Base-by-base conservation (phyloP, 1,140 invertebrate genomes). In the Sinonovacula constricta region DNA sequence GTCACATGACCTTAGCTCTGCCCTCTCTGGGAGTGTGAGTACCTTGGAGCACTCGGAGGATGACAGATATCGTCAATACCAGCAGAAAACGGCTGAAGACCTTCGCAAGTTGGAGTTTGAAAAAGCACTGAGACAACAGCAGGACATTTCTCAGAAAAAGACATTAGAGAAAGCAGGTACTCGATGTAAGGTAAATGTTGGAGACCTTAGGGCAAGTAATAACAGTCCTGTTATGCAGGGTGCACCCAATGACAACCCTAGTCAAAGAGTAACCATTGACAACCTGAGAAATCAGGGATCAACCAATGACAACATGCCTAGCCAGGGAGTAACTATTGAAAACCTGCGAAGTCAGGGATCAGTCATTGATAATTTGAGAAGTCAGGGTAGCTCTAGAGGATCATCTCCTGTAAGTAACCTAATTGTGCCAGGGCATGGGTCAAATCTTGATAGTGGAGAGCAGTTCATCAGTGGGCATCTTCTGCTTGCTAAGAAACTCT, bases 401-500 rank as follows among this genome's bases (percentile, higher is more conserved):
- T 67, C 77, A 28, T 84, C 83, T 62, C 83, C 83, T 0, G 30
- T 67, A 15, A 45, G 39, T 45, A 79, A 82, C 34, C 77, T 81
- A 26, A 26, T 36, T 22, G 67, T 78, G 24, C 80, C 80, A 14
- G 66, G 77, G 18, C 68, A 68, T 26, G 68, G 57, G 5, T 63
- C 51, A 31, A 77, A 63, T 54, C 69, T 57, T 69, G 80, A 62
- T 60, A 83, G 83, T n/a, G 33, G 49, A 28, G 36, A 60, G 54
- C 82, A 81, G 39, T 83, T 89, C 31, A 65, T 86, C 4, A 87
- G 88, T 68, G 88, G 90, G 3, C 91, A 91, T 78, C 81, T 92
- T 0, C 71, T 88, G 31, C 79, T 92, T 24, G 90, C 90, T 10
- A 90, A 91, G 68, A 90, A 91, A 62, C 79, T 92, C 0, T 91